phyloP scores from a whole-genome alignment of 1,140 invertebrate species.

The Neotoxoptera formosana region DNA sequence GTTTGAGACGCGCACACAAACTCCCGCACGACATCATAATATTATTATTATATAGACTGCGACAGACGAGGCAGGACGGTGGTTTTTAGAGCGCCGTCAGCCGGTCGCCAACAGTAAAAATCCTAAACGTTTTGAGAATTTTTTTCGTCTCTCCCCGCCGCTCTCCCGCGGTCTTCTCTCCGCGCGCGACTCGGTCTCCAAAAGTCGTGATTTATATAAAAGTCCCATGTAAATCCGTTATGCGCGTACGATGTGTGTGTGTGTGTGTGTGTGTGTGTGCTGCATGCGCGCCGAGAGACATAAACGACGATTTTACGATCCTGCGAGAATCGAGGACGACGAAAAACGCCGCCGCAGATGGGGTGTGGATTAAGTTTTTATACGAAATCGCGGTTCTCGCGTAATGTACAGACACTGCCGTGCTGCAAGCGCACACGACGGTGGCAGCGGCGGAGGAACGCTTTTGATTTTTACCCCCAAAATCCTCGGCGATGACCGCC shows the following conservation, averaged over 20 bases:
- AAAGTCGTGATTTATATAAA: constrained; percentile 26
- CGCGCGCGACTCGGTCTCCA: background rate
- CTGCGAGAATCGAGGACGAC: background rate
- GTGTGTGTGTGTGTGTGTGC: too few relatives aligned
- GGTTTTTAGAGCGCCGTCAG: constrained; percentile 33
- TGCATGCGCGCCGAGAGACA: background rate
- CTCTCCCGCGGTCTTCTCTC: background rate
- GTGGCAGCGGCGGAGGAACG: too few relatives aligned
- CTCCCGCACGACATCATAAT: background rate
- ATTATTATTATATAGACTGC: background rate
- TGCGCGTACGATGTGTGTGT: too few relatives aligned
- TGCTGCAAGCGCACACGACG: too few relatives aligned
- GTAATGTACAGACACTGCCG: too few relatives aligned
- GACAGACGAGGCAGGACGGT: background rate
- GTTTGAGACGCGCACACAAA: background rate
- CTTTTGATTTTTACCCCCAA: constrained; percentile 28
- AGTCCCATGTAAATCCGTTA: constrained; percentile 19
- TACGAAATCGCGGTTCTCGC: background rate
- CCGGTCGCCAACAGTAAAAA: constrained; percentile 43
- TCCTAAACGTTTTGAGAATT: background rate
- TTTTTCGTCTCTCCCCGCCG: background rate
- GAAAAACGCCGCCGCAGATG: background rate
- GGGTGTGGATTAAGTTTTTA: constrained; percentile 24
- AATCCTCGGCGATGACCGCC: background rate
- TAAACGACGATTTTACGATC: constrained; percentile 34